phyloP scores from a whole-genome alignment of 2,888 invertebrate species.

The Melangyna quadrimaculata region DNA sequence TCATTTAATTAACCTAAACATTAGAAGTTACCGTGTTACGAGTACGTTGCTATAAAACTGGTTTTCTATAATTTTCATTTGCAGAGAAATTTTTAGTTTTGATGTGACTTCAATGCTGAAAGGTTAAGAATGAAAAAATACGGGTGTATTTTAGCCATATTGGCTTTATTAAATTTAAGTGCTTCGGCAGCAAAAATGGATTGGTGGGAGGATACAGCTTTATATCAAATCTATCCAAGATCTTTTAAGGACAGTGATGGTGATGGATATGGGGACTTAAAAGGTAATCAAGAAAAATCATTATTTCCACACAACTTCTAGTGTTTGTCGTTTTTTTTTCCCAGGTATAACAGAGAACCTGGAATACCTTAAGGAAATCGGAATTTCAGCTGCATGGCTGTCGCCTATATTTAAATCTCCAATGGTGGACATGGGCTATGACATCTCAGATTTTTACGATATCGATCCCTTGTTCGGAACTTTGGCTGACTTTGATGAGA shows the following conservation, averaged over 20 bases:
- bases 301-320: neutral
- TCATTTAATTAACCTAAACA: no score
- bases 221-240: constrained; percentile 93
- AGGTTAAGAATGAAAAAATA: neutral
- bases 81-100: neutral
- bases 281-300: constrained; percentile 82
- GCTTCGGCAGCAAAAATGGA: constrained; percentile 79
- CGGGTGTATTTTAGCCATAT: neutral
- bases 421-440: constrained; percentile 90
- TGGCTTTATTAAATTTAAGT: neutral
- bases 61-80: neutral
- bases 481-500: constrained; percentile 85
- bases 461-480: constrained; percentile 85
- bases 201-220: constrained; percentile 92
- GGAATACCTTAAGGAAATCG: constrained; percentile 86
- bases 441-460: constrained; percentile 86
- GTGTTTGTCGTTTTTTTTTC: neutral
- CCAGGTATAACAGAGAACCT: constrained; percentile 84
- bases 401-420: constrained; percentile 89
- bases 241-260: constrained; percentile 92
- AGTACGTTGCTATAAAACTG: neutral
- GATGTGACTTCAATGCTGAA: neutral
- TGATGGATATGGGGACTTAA: constrained; percentile 92
- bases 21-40: neutral
- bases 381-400: constrained; percentile 86